These are phyloP conservation scores for Eubucco bourcierii DNA, from an alignment of 2,113 vertebrate genomes.

Conservation along the genomic window DNA sequence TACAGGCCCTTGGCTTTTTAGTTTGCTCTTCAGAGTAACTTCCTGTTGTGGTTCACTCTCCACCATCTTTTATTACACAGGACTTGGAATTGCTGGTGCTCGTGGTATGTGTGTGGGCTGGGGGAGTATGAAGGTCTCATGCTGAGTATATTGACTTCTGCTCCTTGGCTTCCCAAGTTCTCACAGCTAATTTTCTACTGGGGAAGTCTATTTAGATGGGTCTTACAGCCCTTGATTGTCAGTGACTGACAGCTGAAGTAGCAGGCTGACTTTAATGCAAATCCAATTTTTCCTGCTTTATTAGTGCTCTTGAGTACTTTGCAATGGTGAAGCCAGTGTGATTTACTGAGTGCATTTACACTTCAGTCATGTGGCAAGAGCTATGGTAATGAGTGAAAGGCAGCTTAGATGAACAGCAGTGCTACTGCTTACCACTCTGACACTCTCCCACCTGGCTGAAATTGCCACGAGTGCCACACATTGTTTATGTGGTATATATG, in stretches of 20 bases:
- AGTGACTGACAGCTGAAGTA: slow-evolving; percentile 46
- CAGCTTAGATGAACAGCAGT: slow-evolving; percentile 28
- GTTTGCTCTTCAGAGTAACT: neutral
- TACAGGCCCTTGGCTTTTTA: neutral
- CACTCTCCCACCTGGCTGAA: neutral
- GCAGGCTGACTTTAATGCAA: slow-evolving; percentile 39
- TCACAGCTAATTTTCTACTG: neutral
- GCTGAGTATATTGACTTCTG: neutral
- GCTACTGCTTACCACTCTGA: neutral
- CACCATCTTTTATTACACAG: neutral
- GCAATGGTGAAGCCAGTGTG: neutral
- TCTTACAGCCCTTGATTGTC: neutral
- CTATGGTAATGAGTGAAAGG: slow-evolving; percentile 43
- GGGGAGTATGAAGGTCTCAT: neutral
- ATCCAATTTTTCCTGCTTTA: slow-evolving; percentile 43
- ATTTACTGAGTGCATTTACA: slow-evolving; percentile 55
- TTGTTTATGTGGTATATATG: accelerated
- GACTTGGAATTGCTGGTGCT: neutral
- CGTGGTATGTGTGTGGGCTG: neutral
- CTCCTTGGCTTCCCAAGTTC: neutral
- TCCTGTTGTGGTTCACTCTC: neutral
- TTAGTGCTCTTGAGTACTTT: slow-evolving; percentile 53
- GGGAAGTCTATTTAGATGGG: neutral
- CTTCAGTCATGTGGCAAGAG: slow-evolving; percentile 39
- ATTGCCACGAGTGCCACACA: accelerated